Evolutionary conservation across 2,888 invertebrate species (phyloP).

Genomic region (Tipula confusa): DNA sequence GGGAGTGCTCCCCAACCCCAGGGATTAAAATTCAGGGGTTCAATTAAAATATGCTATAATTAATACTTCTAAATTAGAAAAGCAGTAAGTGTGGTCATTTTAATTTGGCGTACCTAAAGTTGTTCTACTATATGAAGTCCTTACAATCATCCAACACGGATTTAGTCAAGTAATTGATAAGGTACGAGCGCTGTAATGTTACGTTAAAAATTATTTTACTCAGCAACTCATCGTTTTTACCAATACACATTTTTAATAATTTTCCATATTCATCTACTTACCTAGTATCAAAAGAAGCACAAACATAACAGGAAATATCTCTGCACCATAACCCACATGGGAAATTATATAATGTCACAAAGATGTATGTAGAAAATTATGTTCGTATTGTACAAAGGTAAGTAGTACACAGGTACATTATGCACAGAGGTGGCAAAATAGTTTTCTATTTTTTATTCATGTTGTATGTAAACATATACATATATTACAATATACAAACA

Average conservation of each 20-base stretch:
- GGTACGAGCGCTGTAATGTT: no score
- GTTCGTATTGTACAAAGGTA: neutral
- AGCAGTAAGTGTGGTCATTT: no score
- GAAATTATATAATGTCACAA: slow-evolving; percentile 12
- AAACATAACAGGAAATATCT: slow-evolving; percentile 7
- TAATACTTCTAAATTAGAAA: no score
- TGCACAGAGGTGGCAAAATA: neutral
- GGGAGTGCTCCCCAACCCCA: no score
- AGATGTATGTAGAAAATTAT: neutral
- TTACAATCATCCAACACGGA: no score
- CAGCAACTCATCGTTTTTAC: neutral
- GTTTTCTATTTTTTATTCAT: neutral
- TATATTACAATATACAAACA: no score
- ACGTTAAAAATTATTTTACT: neutral
- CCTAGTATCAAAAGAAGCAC: neutral
- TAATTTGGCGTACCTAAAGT: no score
- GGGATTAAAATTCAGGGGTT: no score
- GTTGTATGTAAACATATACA: neutral
- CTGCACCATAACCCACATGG: neutral
- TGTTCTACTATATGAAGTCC: no score
- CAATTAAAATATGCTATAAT: no score
- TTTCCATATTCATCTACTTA: neutral
- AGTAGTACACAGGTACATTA: neutral
- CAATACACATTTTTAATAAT: neutral
- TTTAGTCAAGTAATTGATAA: no score